These are phyloP conservation scores for Phalloptychus januarius DNA, from an alignment of 2,797 vertebrate genomes.

Conservation along the genomic window DNA sequence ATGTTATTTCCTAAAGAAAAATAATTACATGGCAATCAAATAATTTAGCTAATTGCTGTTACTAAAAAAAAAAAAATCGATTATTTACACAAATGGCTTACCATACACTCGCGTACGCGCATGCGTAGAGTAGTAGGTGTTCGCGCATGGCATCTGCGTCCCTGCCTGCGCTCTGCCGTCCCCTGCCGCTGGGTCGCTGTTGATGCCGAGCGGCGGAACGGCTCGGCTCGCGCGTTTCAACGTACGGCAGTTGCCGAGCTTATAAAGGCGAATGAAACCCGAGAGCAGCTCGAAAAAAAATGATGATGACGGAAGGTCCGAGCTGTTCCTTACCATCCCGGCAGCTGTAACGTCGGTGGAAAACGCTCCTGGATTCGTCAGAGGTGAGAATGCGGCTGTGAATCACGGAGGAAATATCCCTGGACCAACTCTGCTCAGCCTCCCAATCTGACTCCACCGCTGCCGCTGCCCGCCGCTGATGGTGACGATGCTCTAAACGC, in stretches of 20 bases:
- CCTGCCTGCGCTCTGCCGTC: constrained; percentile 65
- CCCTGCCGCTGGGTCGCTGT: constrained; percentile 71
- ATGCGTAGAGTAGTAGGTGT: constrained; percentile 66
- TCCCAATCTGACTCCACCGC: constrained; percentile 64
- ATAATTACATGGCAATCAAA: neutral
- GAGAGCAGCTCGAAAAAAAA: constrained; percentile 45
- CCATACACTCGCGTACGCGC: constrained; percentile 56
- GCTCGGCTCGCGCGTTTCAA: constrained; percentile 51
- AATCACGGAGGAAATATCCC: constrained; percentile 56
- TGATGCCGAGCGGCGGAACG: constrained; percentile 68
- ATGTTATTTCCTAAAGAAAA: neutral
- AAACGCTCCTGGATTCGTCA: constrained; percentile 57
- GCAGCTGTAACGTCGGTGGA: constrained; percentile 57
- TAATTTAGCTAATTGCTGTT: neutral
- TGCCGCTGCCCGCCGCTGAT: constrained; percentile 24
- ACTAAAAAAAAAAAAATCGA: neutral
- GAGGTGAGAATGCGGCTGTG: constrained; percentile 69
- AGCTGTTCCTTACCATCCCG: constrained; percentile 42
- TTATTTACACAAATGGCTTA: neutral
- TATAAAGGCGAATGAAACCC: constrained; percentile 63
- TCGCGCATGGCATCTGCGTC: constrained; percentile 69
- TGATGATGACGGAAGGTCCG: constrained; percentile 60
- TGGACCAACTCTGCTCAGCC: constrained; percentile 66
- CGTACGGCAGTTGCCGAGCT: constrained; percentile 65
- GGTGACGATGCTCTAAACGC: constrained; percentile 75